Evolutionary conservation across 2,888 invertebrate species (phyloP).

Genomic region (Eupithecia pulchellata): DNA sequence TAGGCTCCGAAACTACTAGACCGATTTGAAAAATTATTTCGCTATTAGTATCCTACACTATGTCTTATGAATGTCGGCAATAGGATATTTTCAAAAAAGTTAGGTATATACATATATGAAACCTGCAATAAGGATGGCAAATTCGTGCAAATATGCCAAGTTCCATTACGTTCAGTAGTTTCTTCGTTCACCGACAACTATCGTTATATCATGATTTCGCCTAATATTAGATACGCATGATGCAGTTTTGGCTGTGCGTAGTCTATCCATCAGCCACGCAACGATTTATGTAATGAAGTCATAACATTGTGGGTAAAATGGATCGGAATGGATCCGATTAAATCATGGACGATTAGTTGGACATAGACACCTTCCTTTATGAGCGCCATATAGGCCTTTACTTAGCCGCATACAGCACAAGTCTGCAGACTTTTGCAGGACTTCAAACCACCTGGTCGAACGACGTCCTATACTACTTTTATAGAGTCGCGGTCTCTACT

Average conservation of each 20-base stretch:
- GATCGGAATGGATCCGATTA: neutral
- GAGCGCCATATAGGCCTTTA: neutral
- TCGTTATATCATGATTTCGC: neutral
- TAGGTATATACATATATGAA: too few relatives aligned
- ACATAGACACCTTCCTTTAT: neutral
- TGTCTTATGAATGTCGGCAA: too few relatives aligned
- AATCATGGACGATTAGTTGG: neutral
- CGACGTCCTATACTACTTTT: neutral
- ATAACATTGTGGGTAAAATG: conserved; percentile 3
- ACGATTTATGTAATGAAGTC: conserved; percentile 1
- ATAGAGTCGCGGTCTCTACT: neutral
- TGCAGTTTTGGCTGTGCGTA: conserved; percentile 4
- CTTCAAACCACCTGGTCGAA: neutral
- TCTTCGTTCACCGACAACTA: neutral
- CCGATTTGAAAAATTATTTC: too few relatives aligned
- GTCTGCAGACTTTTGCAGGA: neutral
- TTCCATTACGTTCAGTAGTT: neutral
- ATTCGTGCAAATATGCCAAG: neutral
- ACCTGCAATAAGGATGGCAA: too few relatives aligned
- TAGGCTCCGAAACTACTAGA: too few relatives aligned
- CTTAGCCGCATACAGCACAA: neutral
- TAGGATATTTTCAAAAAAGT: too few relatives aligned
- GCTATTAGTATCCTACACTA: too few relatives aligned
- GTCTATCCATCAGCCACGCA: conserved; percentile 4
- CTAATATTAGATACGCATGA: conserved; percentile 4